phyloP scores from a whole-genome alignment of 2,113 vertebrate species.

The Poeciliopsis turrubarensis region DNA sequence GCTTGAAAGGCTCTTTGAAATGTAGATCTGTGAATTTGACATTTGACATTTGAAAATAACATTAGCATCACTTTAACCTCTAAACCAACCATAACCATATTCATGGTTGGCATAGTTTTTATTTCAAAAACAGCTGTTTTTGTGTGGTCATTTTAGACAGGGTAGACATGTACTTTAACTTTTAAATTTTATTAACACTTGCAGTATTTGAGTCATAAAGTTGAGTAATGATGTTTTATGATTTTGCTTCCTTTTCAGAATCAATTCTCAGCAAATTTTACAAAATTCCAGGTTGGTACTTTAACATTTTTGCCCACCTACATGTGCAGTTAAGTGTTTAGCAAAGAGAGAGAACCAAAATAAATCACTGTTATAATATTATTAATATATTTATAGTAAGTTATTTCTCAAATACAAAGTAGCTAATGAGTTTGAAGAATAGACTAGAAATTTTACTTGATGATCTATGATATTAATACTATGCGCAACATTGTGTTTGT shows the following conservation, averaged over 20 bases:
- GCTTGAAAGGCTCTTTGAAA: neutral
- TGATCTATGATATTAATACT: neutral
- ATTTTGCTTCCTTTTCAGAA: conserved; percentile 78
- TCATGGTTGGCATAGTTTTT: no score
- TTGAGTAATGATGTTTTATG: neutral
- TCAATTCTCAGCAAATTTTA: conserved; percentile 96
- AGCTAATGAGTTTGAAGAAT: neutral
- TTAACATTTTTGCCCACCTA: neutral
- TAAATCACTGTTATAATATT: no score
- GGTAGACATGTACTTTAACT: no score
- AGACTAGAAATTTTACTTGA: neutral
- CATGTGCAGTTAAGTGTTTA: no score
- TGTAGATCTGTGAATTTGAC: neutral
- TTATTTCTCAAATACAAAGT: neutral
- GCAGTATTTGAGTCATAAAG: no score
- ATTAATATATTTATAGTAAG: neutral
- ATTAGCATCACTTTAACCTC: no score
- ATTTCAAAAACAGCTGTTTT: neutral
- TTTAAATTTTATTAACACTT: no score
- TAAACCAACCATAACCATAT: no score
- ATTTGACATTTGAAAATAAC: no score
- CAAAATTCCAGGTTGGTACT: conserved; percentile 94
- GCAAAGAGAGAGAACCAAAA: no score
- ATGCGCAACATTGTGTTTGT: neutral
- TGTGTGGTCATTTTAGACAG: neutral